Percentiles rank a stretch among this genome's conserved stretches.
phyloP scores from a whole-genome alignment of 2,113 vertebrate genomes.

The Xerus inauris region DNA sequence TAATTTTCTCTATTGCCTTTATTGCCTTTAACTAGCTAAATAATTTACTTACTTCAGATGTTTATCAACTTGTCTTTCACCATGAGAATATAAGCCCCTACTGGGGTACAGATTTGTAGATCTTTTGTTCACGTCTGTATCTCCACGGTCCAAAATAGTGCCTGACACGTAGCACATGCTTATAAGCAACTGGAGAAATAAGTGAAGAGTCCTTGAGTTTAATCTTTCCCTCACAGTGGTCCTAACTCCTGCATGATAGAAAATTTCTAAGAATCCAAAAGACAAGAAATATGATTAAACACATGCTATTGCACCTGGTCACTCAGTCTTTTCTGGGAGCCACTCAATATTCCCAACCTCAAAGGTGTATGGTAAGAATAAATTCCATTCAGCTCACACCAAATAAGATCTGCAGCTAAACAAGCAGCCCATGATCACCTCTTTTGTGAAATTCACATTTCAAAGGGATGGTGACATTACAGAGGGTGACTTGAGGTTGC shows the following conservation, averaged over 20 bases:
- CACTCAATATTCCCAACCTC: neutral
- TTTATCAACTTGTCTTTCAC: neutral
- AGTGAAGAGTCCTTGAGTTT: neutral
- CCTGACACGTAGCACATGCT: neutral
- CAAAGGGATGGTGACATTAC: neutral
- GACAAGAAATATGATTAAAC: neutral
- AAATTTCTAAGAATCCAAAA: neutral
- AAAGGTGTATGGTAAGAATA: neutral
- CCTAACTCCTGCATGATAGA: neutral
- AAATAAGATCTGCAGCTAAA: neutral
- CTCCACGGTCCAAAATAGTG: neutral
- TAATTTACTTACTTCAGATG: neutral
- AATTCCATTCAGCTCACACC: neutral
- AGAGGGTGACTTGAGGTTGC: neutral
- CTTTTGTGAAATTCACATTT: neutral
- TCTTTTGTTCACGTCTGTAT: neutral
- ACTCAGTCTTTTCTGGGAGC: neutral
- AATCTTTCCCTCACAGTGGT: neutral
- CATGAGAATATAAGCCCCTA: neutral
- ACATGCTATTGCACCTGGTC: neutral
- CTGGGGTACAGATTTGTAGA: neutral
- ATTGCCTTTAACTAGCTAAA: neutral
- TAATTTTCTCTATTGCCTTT: neutral
- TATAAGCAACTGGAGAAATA: neutral
- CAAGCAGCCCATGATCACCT: neutral